These are phyloP conservation scores for Rhipidura dahli DNA, from an alignment of 2,113 vertebrate species.

Conservation along the genomic window DNA sequence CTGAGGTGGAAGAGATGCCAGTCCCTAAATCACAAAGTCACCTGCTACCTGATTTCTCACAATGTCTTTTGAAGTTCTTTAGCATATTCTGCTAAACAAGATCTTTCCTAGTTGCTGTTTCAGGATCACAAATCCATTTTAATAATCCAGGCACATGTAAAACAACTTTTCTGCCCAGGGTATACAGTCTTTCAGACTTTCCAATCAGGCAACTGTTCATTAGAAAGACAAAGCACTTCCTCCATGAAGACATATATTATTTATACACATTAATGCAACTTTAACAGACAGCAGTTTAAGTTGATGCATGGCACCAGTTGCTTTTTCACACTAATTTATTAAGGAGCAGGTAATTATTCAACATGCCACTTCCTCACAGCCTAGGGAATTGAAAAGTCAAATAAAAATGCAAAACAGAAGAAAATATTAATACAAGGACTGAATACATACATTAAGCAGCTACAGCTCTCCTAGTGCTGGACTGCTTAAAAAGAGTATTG, in stretches of 20 bases:
- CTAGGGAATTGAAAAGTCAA: neutral
- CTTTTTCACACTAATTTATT: constrained; percentile 35
- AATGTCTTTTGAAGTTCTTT: neutral
- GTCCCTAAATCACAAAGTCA: neutral
- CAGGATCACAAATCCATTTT: neutral
- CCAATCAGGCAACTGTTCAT: constrained; percentile 31
- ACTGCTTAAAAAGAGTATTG: neutral
- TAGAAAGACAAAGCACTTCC: constrained; percentile 52
- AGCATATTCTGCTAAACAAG: neutral
- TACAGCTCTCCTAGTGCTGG: neutral
- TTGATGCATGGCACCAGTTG: constrained; percentile 41
- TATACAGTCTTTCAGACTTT: neutral
- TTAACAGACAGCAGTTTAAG: constrained; percentile 54
- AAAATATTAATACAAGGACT: constrained; percentile 12
- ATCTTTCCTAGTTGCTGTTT: neutral
- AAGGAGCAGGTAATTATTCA: constrained; percentile 42
- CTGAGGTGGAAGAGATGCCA: neutral
- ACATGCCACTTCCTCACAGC: neutral
- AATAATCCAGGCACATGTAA: neutral
- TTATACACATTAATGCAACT: constrained; percentile 54
- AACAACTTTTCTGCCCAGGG: neutral
- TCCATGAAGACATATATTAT: constrained; percentile 33
- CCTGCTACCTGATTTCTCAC: neutral
- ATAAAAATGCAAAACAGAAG: constrained; percentile 2
- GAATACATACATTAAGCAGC: neutral